Conservation (phyloP, 2,113 vertebrate genomes). For the Thalassarche chlororhynchos region DNA sequence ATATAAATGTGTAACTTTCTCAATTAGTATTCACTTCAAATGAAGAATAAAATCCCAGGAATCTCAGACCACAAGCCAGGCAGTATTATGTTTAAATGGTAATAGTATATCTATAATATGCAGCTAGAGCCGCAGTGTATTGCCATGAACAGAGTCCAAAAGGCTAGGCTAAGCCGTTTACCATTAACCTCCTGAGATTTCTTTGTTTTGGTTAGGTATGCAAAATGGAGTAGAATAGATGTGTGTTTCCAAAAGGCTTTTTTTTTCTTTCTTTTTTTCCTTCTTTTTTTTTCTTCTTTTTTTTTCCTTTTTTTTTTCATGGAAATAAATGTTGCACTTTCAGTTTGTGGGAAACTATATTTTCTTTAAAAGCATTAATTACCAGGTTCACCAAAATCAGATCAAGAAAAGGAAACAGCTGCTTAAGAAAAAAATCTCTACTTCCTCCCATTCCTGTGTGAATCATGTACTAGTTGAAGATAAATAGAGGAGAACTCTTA, state of each 20-base stretch:
- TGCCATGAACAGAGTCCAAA: constrained; percentile 21
- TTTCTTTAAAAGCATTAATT: not conserved
- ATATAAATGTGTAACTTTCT: constrained; percentile 50
- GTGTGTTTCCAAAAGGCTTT: not conserved
- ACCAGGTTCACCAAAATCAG: not conserved
- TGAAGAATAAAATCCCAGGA: constrained; percentile 43
- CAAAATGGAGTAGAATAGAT: not conserved
- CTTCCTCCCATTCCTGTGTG: not conserved
- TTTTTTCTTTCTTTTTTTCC: not conserved
- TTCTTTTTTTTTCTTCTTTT: no score
- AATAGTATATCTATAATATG: not conserved
- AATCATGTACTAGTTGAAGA: not conserved
- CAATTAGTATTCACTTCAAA: constrained; percentile 54
- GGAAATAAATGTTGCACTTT: not conserved
- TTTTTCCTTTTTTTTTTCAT: not conserved
- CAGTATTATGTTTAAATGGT: constrained; percentile 39
- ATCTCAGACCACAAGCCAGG: not conserved
- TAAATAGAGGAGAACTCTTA: not conserved
- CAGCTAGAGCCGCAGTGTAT: not conserved
- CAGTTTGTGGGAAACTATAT: not conserved
- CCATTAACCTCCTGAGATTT: not conserved
- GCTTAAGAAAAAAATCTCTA: not conserved
- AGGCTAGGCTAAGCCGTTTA: not conserved
- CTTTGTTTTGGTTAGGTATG: constrained; percentile 5
- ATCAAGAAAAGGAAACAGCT: not conserved